Base-by-base conservation (phyloP, 2,888 invertebrate species). In the Eupithecia vulgata region DNA sequence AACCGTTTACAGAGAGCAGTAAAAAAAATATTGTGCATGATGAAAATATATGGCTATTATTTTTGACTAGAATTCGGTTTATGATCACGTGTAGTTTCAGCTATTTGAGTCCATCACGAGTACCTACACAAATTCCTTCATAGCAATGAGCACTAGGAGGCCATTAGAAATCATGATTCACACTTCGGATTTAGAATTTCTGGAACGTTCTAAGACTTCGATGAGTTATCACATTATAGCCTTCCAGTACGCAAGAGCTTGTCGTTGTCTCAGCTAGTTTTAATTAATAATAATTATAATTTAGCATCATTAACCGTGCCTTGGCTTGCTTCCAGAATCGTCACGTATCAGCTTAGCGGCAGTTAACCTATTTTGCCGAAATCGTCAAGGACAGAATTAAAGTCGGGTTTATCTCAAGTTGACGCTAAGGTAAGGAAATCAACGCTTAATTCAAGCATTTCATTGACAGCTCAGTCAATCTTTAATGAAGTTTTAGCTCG, bases 201-300 rank as follows among this genome's bases (percentile, higher is more conserved):
- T 81, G 80, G 88, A 88, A 86, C 79, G 70, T 88, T 88, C 88
- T 83, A 84, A 82, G 83, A 82, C 81, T 81, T 81, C 77, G 72
- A 84, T 82, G 81, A 83, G 80, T 81, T 83, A 81, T 81, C 70
- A 79, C 79, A 78, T 81, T 74, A 81, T 80, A 82, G 76, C 76
- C 71, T 76, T 80, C 77, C 77, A 81, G 72, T 80, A 75, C 76
- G 73, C 71, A 70, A 70, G 73, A 75, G 72, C 72, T 75, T 74
- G 78, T 76, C 74, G 79, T 77, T 78, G 79, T 82, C 82, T 80
- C 81, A 78, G 73, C 75, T 74, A 77, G 78, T 79, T 83, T 83
- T 88, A 89, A 91, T 91, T 91, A 91, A 88, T 89, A 89, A 86
- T 82, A 90, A 87, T 82, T 84, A 86, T 81, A 90, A 87, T 82